phyloP scores from a whole-genome alignment of 2,888 invertebrate species.

The Microchrysa polita region DNA sequence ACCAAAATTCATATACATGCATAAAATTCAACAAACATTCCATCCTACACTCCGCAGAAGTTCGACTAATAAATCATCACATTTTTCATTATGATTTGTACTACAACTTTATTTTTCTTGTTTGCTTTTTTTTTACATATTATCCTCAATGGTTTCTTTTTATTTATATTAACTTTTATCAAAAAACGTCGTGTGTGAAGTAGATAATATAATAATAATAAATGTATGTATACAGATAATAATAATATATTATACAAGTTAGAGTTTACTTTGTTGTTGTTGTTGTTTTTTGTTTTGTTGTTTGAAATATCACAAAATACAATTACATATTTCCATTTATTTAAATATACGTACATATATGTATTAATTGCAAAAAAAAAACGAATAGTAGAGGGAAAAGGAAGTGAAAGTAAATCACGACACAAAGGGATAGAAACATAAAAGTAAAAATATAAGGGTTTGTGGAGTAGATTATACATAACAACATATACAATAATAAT shows the following conservation, averaged over 20 bases:
- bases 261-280: conserved; percentile 39
- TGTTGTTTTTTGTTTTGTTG: no score
- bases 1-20: no score
- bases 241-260: conserved; percentile 40
- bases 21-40: no score
- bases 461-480: not conserved
- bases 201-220: conserved; percentile 38
- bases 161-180: conserved; percentile 22
- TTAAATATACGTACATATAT: no score
- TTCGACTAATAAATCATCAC: no score
- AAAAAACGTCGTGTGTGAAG: conserved; percentile 34
- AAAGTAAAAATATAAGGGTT: conserved; percentile 1
- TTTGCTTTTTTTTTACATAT: not conserved
- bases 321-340: conserved; percentile 41
- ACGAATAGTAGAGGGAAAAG: no score
- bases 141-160: conserved; percentile 27
- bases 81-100: conserved; percentile 30
- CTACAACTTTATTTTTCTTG: conserved; percentile 44
- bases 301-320: conserved; percentile 44
- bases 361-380: conserved; percentile 18
- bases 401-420: no score
- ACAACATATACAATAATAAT: no score
- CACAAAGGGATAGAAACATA: conserved; percentile 12
- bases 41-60: no score
- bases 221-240: conserved; percentile 27